phyloP scores from a whole-genome alignment of 2,797 vertebrate genomes.

The Scolopax rusticola region DNA sequence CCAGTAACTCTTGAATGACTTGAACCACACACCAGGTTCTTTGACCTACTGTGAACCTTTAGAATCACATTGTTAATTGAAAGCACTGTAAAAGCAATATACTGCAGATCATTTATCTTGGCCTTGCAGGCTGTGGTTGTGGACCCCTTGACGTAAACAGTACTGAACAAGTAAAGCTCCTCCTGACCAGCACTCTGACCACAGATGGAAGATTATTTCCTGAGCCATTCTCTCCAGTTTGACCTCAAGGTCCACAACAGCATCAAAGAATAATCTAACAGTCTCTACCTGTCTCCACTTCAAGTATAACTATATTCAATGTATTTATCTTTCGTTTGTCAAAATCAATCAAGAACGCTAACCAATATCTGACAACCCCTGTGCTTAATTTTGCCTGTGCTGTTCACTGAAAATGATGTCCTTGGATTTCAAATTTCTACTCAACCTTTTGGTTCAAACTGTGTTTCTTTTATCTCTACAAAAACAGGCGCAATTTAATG shows the following conservation, averaged over 20 bases:
- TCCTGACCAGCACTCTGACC: conserved; percentile 52
- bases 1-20: not conserved
- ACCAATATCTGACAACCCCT: not conserved
- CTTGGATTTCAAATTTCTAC: conserved; percentile 26
- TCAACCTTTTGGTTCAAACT: conserved; percentile 24
- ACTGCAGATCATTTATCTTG: not conserved
- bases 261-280: conserved; percentile 24
- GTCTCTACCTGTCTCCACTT: not conserved
- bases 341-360: not conserved
- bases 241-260: conserved; percentile 27
- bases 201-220: conserved; percentile 56
- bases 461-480: conserved; percentile 44
- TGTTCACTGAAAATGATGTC: not conserved
- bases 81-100: conserved; percentile 1
- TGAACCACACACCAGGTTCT: not conserved
- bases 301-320: not conserved
- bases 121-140: conserved; percentile 6
- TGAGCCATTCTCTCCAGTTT: not conserved
- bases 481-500: conserved; percentile 48
- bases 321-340: not conserved
- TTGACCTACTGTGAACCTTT: not conserved
- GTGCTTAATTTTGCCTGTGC: conserved; percentile 21
- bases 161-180: conserved; percentile 50
- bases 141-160: conserved; percentile 2
- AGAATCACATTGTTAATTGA: conserved; percentile 26